Evolutionary conservation across 2,113 vertebrate genomes (phyloP).

Genomic region (Mesocricetus auratus): DNA sequence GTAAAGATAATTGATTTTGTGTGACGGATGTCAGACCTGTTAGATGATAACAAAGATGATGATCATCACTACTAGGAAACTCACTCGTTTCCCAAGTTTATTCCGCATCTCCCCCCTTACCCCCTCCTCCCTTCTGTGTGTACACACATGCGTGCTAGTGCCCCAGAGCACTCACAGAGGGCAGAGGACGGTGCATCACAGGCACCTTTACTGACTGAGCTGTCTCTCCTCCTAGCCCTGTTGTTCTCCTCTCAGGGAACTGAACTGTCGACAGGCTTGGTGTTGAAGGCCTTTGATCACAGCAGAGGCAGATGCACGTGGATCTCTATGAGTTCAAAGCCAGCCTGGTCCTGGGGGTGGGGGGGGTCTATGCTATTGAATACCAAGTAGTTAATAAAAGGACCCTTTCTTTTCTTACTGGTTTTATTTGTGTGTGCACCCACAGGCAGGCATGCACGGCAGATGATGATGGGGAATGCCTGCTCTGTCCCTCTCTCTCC

Average conservation of each 20-base stretch:
- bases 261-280: not conserved
- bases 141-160: not conserved
- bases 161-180: not conserved
- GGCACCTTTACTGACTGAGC: not conserved
- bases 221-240: not conserved
- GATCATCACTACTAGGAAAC: slow-evolving; percentile 1
- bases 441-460: not conserved
- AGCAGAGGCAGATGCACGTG: not conserved
- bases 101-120: not conserved
- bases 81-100: slow-evolving; percentile 16
- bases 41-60: slow-evolving; percentile 16
- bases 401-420: not conserved
- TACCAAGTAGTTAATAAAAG: slow-evolving; percentile 14
- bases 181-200: not conserved
- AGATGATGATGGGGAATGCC: not conserved
- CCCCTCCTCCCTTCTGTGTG: not conserved
- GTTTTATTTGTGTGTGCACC: not conserved
- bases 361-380: not conserved
- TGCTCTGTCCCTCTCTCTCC: not conserved
- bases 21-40: not conserved
- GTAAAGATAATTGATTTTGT: slow-evolving; percentile 2
- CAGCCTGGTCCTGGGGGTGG: not conserved
- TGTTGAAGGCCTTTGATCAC: not conserved
- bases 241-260: not conserved
- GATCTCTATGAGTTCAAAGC: not conserved